Evolutionary conservation across 2,888 invertebrate genomes (phyloP), one percentile per base, ranked within the genome.

Genomic region (Unio delphinus): DNA sequence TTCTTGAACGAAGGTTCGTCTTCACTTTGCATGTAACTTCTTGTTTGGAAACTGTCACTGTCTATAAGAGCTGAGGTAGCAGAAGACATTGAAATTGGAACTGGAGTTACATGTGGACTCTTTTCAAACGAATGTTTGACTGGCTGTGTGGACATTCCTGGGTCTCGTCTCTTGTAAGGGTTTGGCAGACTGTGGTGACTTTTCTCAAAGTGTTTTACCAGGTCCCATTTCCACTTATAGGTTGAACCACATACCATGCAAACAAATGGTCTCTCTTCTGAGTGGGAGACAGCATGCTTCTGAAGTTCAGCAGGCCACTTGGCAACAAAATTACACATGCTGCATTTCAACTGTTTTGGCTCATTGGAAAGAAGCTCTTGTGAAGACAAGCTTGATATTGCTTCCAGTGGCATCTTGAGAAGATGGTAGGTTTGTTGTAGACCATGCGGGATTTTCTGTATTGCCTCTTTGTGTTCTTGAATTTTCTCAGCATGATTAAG

Each of bases 211-310:
- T 90, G 90, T 67, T 88, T 86, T 23, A 87, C 89, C 60, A 90
- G 80, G 74, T 89, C 89, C 88, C 89, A 89, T 69, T 88, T 87
- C 88, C 89, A 89, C 67, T 89, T 87, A 81, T 88, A 89, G 23
- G 88, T 87, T 17, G 87, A 85, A 1, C 87, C 89, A 77, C 89
- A 89, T 7, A 88, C 86, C 80, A 87, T 86, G 72, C 89, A 89
- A 20, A 87, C 81, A 70, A 87, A 87, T 7, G 88, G 89, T 20
- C 88, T 75, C 45, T 86, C 85, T 69, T 87, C 86, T 8, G 88
- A 88, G 76, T 89, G 89, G 15, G 87, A 86, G 23, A 89, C 86
- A 55, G 88, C 88, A 80, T 89, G 89, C 61, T 89, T 87, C 71
- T 89, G 86, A 20, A 89, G 80, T 68, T 89, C 89, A 2, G 89